phyloP scores from a whole-genome alignment of 2,888 invertebrate genomes.

The Sericinus montela region DNA sequence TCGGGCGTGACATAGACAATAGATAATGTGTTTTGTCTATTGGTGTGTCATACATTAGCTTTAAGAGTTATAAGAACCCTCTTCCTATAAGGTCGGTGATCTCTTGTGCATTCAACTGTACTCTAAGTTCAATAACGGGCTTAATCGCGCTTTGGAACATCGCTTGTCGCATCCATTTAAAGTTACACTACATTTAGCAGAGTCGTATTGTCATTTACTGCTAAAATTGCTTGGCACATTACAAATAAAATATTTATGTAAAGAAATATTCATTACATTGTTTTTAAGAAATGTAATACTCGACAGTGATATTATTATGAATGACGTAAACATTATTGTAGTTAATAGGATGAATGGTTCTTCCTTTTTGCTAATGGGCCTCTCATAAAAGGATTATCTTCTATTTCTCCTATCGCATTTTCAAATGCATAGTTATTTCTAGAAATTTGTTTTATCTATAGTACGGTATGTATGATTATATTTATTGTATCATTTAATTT shows the following conservation, averaged over 20 bases:
- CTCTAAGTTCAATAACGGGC: constrained; percentile 28
- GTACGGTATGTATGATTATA: too few species aligned
- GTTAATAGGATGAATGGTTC: too few species aligned
- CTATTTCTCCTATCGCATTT: too few species aligned
- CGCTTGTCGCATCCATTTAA: constrained; percentile 18
- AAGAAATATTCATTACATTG: too few species aligned
- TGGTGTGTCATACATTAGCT: constrained; percentile 44
- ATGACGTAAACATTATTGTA: too few species aligned
- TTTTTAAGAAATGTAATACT: too few species aligned
- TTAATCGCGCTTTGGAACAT: constrained; percentile 19
- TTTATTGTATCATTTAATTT: too few species aligned
- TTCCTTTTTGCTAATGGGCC: too few species aligned
- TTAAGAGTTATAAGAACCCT: constrained; percentile 63
- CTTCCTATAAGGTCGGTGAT: constrained; percentile 65
- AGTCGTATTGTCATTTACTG: constrained; percentile 8
- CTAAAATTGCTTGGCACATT: constrained; percentile 1
- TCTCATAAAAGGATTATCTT: too few species aligned
- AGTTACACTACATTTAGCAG: constrained; percentile 18
- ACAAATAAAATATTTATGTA: neutral
- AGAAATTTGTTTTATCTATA: too few species aligned
- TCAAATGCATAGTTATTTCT: too few species aligned
- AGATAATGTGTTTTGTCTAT: constrained; percentile 46
- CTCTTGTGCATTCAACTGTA: constrained; percentile 58
- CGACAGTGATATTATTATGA: too few species aligned
- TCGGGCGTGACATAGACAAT: constrained; percentile 65